Evolutionary conservation across 2,113 vertebrate genomes (phyloP).

Genomic region (Sphyrna mokarran): DNA sequence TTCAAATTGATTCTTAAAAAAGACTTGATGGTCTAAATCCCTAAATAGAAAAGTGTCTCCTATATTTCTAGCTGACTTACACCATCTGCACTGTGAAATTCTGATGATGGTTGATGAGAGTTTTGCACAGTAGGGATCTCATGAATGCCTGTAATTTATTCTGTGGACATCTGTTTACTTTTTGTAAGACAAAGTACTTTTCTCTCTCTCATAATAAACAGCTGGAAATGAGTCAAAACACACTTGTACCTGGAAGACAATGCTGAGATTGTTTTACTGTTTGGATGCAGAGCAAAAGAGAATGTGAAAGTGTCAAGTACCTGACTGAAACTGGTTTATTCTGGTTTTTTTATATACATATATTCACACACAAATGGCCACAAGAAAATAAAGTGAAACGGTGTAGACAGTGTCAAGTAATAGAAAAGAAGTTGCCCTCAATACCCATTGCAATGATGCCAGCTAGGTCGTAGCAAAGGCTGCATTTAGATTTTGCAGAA

Average conservation of each 20-base stretch:
- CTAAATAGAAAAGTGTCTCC: neutral
- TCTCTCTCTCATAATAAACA: neutral
- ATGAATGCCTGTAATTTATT: conserved; percentile 7
- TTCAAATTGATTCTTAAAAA: neutral
- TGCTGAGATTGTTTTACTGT: neutral
- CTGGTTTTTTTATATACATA: too few relatives aligned
- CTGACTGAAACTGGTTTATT: too few relatives aligned
- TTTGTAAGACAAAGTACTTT: neutral
- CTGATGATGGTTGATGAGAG: neutral
- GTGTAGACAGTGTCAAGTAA: too few relatives aligned
- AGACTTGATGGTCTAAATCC: neutral
- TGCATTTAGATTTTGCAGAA: too few relatives aligned
- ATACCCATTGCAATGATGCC: too few relatives aligned
- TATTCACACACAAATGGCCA: too few relatives aligned
- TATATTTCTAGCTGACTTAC: neutral
- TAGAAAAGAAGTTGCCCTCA: too few relatives aligned
- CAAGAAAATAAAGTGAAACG: too few relatives aligned
- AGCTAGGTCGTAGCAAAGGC: too few relatives aligned
- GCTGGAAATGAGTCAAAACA: neutral
- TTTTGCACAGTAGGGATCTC: neutral
- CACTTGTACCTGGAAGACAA: neutral
- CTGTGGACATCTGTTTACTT: neutral
- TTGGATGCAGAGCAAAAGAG: neutral
- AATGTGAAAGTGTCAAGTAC: too few relatives aligned
- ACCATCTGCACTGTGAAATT: neutral